Evolutionary conservation across 2,888 invertebrate species (phyloP).

Genomic region (Thera britannica): DNA sequence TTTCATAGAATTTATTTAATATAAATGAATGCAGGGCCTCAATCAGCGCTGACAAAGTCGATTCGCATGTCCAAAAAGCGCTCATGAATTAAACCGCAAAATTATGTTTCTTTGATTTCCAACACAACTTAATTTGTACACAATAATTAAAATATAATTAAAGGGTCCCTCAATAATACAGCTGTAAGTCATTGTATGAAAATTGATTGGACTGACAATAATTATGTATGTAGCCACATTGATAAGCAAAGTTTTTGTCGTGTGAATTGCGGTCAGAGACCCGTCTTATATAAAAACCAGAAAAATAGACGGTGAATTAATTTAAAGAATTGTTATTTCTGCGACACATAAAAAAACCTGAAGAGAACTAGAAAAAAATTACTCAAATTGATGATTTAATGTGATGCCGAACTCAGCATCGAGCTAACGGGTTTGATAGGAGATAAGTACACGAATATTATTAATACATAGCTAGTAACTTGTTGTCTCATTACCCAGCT

Average conservation of each 20-base stretch:
- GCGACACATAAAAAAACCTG: not conserved
- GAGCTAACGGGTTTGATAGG: no score
- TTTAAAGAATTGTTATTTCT: not conserved
- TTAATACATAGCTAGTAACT: no score
- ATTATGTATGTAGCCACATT: slow-evolving; percentile 9
- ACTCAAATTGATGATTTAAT: no score
- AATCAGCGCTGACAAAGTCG: slow-evolving; percentile 68
- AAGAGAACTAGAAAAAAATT: not conserved
- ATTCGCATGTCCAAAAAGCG: slow-evolving; percentile 62
- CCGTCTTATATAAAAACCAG: not conserved
- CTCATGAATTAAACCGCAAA: slow-evolving; percentile 75
- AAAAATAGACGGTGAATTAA: not conserved
- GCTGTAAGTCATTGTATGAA: slow-evolving; percentile 33
- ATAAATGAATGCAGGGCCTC: slow-evolving; percentile 74
- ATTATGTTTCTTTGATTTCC: slow-evolving; percentile 64
- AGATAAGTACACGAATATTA: no score
- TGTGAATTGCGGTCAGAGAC: slow-evolving; percentile 13
- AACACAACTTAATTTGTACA: slow-evolving; percentile 78
- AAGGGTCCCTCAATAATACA: slow-evolving; percentile 20
- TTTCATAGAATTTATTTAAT: slow-evolving; percentile 68
- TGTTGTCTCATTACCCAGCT: no score
- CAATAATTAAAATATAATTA: slow-evolving; percentile 74
- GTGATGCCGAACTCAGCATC: no score
- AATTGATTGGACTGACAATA: slow-evolving; percentile 29
- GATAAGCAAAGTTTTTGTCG: slow-evolving; percentile 24